Percentiles rank a stretch among this genome's conserved stretches.
phyloP scores from a whole-genome alignment of 2,113 vertebrate genomes.

The Vidua macroura region DNA sequence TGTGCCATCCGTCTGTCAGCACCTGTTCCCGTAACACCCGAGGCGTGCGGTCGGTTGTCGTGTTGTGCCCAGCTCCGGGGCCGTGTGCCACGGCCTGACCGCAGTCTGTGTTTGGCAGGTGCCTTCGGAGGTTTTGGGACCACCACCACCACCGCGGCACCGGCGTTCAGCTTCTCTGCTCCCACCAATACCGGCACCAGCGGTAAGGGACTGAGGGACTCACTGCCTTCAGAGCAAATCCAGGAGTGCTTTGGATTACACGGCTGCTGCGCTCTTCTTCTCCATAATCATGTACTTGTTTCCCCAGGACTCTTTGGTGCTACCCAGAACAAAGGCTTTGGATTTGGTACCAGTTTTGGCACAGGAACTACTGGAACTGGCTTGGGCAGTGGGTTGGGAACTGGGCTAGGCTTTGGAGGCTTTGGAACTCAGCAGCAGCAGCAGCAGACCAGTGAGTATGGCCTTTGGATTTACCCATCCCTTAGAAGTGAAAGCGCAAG shows the following conservation, averaged over 20 bases:
- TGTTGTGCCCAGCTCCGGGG: rapidly evolving
- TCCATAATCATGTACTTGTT: background rate
- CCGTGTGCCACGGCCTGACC: background rate
- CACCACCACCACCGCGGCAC: conserved; percentile 79
- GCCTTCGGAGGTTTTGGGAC: conserved; percentile 91
- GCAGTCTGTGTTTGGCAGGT: conserved; percentile 71
- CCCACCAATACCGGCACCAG: conserved; percentile 82
- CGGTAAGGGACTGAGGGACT: conserved; percentile 57
- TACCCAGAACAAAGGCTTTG: conserved; percentile 95
- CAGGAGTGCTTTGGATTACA: background rate
- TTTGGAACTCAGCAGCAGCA: conserved; percentile 84
- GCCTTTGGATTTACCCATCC: background rate
- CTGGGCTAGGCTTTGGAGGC: conserved; percentile 86
- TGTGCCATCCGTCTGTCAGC: conserved; percentile 8
- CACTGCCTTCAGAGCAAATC: background rate
- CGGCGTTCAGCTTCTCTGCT: conserved; percentile 88
- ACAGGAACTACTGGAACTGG: conserved; percentile 79
- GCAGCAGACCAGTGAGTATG: conserved; percentile 73
- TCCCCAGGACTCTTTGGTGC: conserved; percentile 85
- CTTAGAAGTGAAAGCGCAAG: rapidly evolving
- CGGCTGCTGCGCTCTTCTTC: background rate
- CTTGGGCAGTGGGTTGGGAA: conserved; percentile 84
- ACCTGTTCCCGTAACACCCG: background rate
- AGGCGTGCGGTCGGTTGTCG: background rate
- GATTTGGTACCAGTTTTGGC: conserved; percentile 88